Evolutionary conservation across 2,888 invertebrate species (phyloP), one percentile per base, ranked within the genome.

Genomic region (Platycnemis pennipes): DNA sequence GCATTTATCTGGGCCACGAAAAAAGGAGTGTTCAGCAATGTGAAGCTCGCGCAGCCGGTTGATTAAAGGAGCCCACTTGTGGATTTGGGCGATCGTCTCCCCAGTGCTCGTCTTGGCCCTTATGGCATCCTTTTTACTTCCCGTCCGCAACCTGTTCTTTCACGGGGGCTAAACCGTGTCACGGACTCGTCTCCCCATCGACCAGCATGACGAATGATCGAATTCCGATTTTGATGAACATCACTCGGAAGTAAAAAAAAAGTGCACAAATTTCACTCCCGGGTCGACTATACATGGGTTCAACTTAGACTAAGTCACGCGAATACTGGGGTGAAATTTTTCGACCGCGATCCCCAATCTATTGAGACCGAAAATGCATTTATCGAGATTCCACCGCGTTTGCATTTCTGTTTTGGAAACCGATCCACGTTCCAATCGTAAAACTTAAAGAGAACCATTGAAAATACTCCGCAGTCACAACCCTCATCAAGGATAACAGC

Each of bases 1-100:
- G 69, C 22, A 19, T 44, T 91, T 63, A 91, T 63, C 91, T 91
- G 63, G 91, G 63, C 63, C 91, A 89, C 31, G 56, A 42, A 53
- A 89, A n/a, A 56, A 89, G 89, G 56, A 69, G 91, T 37, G 77
- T 77, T 77, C 77, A 11, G 31, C 37, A 37, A 77, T 77, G 37
- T 77, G 37, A 77, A 77, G 77, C 31, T 2, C 22, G 13, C 31
- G 37, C 77, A 37, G 37, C 77, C 77, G 31, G 77, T 77, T 77
- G 31, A 77, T 77, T 77, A 37, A 37, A 31, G 37, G 77, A 31
- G 3, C 77, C 77, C 37, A 31, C 77, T 63, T 26, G 5, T 22
- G 26, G 63, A 63, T 63, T 63, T 26, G 1, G 63, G 19, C 26
- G 63, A 63, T 26, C 63, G 26, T 63, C 63, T 13, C 53, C 53